Evolutionary conservation across 2,113 vertebrate genomes (phyloP), one percentile per base, ranked within the genome.

Genomic region (Burhinus oedicnemus): DNA sequence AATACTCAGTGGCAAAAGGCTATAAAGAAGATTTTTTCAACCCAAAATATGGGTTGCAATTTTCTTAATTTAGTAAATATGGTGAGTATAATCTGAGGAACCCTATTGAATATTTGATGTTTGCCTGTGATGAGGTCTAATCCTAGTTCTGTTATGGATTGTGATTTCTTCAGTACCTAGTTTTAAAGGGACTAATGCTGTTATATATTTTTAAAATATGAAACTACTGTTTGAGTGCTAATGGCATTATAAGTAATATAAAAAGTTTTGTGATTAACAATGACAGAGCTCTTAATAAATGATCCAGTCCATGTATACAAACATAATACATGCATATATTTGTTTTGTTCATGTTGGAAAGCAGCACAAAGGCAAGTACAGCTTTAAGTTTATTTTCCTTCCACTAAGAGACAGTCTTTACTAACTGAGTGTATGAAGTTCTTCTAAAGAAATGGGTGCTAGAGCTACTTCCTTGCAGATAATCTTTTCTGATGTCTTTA

Each of bases 21-120:
- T 87, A 96, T 99, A 92, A 98, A 98, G 96, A 98, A 97, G 75
- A 98, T 98, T 47, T 98, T 99, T 96, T 97, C 94, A 72, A 97
- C 98, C 6, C 96, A 99, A 97, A 98, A 98, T 68, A 95, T 98
- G 78, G 98, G 98, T 30, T 97, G 95, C 79, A 96, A 93, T 83
- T 98, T 98, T 93, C 97, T 99, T 91, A 97, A 97, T 96, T 98
- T 98, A 92, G 94, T 98, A 91, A 97, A 95, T 90, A 98, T 97
- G 98, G 99, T 99, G 74, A 98, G 85, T 83, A 76, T n/a, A 78
- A 64, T 61, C 38, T 79, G 18, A 52, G 65, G 61, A 76, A 80
- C 5, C 1, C 1, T 26, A 26, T 0, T 66, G 25, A 57, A 58
- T 76, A 66, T 77, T 80, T 87, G 21, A 34, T 71, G 10, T 38